Conservation (phyloP, 2,888 invertebrate genomes). For the Agonopterix arenella region DNA sequence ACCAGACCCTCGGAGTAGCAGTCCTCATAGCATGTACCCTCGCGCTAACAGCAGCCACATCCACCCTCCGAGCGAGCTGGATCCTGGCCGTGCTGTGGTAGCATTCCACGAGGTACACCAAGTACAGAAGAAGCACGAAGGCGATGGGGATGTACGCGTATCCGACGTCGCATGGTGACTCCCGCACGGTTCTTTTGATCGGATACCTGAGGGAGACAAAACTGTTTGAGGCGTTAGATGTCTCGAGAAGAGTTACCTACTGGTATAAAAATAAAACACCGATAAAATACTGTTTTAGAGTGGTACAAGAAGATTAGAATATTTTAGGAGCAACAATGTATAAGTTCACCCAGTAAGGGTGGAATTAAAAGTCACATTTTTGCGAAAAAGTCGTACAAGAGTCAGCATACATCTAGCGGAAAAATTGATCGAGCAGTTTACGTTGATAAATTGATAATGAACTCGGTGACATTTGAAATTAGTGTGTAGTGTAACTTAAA, state of each 20-base stretch:
- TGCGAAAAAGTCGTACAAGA: too few relatives aligned
- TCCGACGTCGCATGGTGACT: slow-evolving; percentile 88
- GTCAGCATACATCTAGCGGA: too few relatives aligned
- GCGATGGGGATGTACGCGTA: slow-evolving; percentile 90
- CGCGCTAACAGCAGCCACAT: slow-evolving; percentile 80
- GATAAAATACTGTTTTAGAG: too few relatives aligned
- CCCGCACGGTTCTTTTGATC: slow-evolving; percentile 78
- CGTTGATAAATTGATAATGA: too few relatives aligned
- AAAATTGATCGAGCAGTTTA: too few relatives aligned
- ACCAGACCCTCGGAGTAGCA: slow-evolving; percentile 87
- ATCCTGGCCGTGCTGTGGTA: slow-evolving; percentile 87
- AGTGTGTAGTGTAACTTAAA: too few relatives aligned
- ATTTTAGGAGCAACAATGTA: too few relatives aligned
- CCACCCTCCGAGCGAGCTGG: slow-evolving; percentile 79
- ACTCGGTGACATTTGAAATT: too few relatives aligned
- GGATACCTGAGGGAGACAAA: slow-evolving; percentile 71
- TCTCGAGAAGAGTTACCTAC: neutral
- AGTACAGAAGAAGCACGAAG: slow-evolving; percentile 85
- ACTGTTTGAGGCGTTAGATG: slow-evolving; percentile 34
- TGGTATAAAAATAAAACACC: too few relatives aligned
- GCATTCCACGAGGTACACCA: slow-evolving; percentile 90
- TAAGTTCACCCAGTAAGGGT: too few relatives aligned
- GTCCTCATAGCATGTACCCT: slow-evolving; percentile 80
- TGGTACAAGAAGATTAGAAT: too few relatives aligned
- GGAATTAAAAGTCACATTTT: too few relatives aligned